phyloP scores from a whole-genome alignment of 2,888 invertebrate species.

The Andricus curvator region DNA sequence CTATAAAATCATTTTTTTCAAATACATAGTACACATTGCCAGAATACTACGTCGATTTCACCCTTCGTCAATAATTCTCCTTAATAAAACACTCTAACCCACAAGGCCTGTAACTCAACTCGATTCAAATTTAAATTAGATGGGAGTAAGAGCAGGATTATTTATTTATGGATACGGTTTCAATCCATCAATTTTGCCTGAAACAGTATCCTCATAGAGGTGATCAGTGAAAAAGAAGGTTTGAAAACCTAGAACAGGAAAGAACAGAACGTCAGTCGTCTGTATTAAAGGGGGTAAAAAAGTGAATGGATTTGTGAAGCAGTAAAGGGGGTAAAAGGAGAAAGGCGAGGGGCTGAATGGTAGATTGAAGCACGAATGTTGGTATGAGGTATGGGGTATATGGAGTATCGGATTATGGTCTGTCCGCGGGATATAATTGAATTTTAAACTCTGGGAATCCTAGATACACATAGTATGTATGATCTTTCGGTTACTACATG shows the following conservation, averaged over 20 bases:
- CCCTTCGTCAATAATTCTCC: neutral
- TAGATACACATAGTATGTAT: constrained; percentile 24
- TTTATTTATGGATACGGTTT: neutral
- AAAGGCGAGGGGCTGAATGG: neutral
- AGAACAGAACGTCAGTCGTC: neutral
- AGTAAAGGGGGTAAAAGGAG: neutral
- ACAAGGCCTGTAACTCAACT: neutral
- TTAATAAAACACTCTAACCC: neutral
- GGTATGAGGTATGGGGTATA: neutral
- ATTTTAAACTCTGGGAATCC: constrained; percentile 26
- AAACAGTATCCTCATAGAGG: neutral
- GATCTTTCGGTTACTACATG: constrained; percentile 9
- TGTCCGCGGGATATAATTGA: constrained; percentile 18
- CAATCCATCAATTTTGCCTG: neutral
- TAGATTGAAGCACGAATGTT: constrained; percentile 23
- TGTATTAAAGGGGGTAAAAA: constrained; percentile 9
- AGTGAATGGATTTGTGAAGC: neutral
- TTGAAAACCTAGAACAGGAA: neutral
- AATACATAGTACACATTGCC: neutral
- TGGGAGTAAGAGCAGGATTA: neutral
- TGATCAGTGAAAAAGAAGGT: neutral
- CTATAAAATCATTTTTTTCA: neutral
- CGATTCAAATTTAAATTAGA: constrained; percentile 1
- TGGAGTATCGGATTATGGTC: constrained; percentile 14
- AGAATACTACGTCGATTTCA: neutral